Evolutionary conservation across 2,888 invertebrate species (phyloP).

Genomic region (Zonitis immaculata): DNA sequence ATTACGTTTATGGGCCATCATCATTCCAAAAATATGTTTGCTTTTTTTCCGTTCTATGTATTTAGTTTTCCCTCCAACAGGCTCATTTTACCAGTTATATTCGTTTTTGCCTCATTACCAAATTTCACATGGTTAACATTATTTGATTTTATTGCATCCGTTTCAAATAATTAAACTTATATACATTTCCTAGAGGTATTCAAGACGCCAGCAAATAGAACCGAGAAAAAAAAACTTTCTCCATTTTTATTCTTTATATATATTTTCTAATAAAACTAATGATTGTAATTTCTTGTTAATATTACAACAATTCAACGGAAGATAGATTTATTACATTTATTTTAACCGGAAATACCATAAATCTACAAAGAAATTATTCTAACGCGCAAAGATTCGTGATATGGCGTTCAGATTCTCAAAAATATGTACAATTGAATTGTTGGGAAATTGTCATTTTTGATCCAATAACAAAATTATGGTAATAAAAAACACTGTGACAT

Average conservation of each 20-base stretch:
- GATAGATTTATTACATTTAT: constrained; percentile 15
- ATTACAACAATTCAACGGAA: not conserved
- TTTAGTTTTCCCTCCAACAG: too few species aligned
- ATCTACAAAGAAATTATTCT: constrained; percentile 1
- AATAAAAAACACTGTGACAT: not conserved
- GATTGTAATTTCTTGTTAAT: not conserved
- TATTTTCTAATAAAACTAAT: not conserved
- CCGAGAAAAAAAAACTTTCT: not conserved
- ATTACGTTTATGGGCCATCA: constrained; percentile 10
- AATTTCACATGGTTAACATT: constrained; percentile 2
- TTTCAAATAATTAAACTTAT: constrained; percentile 14
- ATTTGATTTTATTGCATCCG: constrained; percentile 12
- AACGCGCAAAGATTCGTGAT: too few species aligned
- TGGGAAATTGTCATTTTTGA: not conserved
- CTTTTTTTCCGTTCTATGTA: too few species aligned
- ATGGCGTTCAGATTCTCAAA: too few species aligned
- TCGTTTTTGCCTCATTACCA: constrained; percentile 13
- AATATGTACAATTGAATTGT: too few species aligned
- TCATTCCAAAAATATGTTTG: not conserved
- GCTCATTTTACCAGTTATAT: constrained; percentile 5
- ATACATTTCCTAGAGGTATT: constrained; percentile 13
- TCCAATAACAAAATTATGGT: not conserved
- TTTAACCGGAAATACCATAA: constrained; percentile 11
- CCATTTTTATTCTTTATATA: constrained; percentile 4
- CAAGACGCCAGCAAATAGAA: not conserved